Conservation (phyloP, 2,888 invertebrate species). For the Digitonthophagus gazella region DNA sequence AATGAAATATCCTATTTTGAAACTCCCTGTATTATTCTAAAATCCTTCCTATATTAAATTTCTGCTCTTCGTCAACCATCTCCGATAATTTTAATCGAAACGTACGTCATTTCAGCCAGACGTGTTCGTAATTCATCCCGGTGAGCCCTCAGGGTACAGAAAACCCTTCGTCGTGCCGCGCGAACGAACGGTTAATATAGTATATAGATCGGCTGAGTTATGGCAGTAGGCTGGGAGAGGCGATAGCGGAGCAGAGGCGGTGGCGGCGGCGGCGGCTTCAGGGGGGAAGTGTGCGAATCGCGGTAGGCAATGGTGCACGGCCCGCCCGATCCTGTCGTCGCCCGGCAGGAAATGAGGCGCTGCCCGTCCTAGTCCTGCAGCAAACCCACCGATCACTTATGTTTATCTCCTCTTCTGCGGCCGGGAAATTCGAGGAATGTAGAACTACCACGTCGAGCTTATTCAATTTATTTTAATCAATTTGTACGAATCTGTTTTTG, state of each 20-base stretch:
- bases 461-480: background rate
- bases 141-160: background rate
- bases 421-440: background rate
- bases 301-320: background rate
- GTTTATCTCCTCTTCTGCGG: constrained; percentile 38
- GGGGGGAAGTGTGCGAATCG: background rate
- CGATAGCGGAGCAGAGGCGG: background rate
- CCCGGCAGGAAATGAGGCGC: constrained; percentile 39
- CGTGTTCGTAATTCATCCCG: background rate
- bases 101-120: background rate
- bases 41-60: background rate
- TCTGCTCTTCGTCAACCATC: background rate
- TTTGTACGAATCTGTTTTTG: background rate
- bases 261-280: background rate
- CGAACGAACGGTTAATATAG: background rate
- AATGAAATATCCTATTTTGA: too few species aligned
- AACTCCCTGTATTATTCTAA: too few species aligned
- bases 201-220: background rate
- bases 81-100: background rate
- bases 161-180: background rate
- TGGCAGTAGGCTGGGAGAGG: background rate
- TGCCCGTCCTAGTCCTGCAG: constrained; percentile 33
- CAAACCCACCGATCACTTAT: constrained; percentile 42
- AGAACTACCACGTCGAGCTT: background rate
- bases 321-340: constrained; percentile 17